A percentile compares a stretch with the other conserved stretches of the same genome.
Evolutionary conservation across 2,113 vertebrate genomes (phyloP).

Genomic region (Chitala chitala): DNA sequence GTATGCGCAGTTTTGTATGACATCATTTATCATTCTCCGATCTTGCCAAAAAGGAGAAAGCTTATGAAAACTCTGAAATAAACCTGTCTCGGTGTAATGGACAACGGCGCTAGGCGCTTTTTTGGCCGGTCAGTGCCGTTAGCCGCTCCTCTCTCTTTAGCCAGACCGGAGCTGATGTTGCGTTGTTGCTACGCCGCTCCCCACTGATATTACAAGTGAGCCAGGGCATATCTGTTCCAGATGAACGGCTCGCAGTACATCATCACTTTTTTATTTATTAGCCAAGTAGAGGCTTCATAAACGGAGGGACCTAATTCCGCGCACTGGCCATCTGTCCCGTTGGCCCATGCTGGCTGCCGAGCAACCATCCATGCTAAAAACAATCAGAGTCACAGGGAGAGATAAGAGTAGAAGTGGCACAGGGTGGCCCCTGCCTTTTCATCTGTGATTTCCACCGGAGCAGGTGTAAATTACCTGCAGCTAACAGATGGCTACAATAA

Average conservation of each 20-base stretch:
- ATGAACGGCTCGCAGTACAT: conserved; percentile 36
- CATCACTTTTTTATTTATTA: conserved; percentile 33
- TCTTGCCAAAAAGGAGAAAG: background rate
- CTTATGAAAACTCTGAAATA: background rate
- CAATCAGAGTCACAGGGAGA: conserved; percentile 45
- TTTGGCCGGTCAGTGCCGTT: background rate
- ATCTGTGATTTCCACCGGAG: conserved; percentile 39
- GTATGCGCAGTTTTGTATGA: background rate
- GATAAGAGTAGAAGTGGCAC: conserved; percentile 40
- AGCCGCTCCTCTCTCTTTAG: background rate
- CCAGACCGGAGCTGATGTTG: background rate
- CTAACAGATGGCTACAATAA: conserved; percentile 53
- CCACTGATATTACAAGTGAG: background rate
- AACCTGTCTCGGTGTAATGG: background rate
- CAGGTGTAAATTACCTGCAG: conserved; percentile 50
- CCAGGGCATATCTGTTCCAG: conserved; percentile 25
- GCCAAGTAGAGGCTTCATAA: conserved; percentile 44
- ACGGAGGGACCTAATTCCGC: conserved; percentile 28
- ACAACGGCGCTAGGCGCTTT: background rate
- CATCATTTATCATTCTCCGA: background rate
- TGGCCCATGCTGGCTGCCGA: conserved; percentile 45
- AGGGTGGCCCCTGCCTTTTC: conserved; percentile 10
- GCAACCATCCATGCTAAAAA: conserved; percentile 35
- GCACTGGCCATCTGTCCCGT: conserved; percentile 51
- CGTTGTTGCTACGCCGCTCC: background rate